Evolutionary conservation across 2,797 vertebrate genomes (phyloP), one percentile per base, ranked within the genome.

Genomic region (Thaleichthys pacificus): DNA sequence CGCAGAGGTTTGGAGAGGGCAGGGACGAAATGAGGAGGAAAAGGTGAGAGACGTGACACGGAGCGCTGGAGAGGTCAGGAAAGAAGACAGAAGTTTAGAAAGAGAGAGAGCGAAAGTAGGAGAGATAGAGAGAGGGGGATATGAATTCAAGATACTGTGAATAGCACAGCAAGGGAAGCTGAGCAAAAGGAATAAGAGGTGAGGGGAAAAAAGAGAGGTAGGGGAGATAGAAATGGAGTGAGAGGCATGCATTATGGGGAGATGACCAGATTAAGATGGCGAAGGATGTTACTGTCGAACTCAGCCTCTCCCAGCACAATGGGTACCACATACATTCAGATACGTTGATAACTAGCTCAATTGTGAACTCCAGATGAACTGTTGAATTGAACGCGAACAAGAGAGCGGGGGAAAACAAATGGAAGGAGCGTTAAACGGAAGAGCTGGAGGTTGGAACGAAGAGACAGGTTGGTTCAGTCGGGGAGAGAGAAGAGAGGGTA

Each of bases 201-300:
- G 56, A 81, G 79, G 17, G 32, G 24, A 19, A 58, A 32, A 22
- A 80, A 81, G 73, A 71, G 3, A 60, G 56, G 38, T 62, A 61
- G 42, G 72, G 74, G 80, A 71, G 75, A 79, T 80, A 79, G 54
- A 58, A 3, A 73, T 54, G 58, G 69, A 66, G 68, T 32, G 73
- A 35, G 32, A 42, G 38, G 1, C 38, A 42, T 2, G 38, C 9
- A 11, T 1, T 42, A 11, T 42, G 6, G 38, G 38, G 38, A 42
- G 38, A 42, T 11, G 38, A 42, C 9, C 38, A 5, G 38, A 9
- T 42, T 12, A 9, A 42, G 38, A 42, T 11, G 9, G 9, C 1
- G 38, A 42, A 42, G 38, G 38, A 42, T 6, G 38, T 42, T 11
- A 5, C 32, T 35, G 32, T 35, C 4, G 5, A 35, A 35, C 32